These are phyloP conservation scores for Meghimatium bilineatum DNA, from an alignment of 2,888 invertebrate genomes.

Conservation along the genomic window DNA sequence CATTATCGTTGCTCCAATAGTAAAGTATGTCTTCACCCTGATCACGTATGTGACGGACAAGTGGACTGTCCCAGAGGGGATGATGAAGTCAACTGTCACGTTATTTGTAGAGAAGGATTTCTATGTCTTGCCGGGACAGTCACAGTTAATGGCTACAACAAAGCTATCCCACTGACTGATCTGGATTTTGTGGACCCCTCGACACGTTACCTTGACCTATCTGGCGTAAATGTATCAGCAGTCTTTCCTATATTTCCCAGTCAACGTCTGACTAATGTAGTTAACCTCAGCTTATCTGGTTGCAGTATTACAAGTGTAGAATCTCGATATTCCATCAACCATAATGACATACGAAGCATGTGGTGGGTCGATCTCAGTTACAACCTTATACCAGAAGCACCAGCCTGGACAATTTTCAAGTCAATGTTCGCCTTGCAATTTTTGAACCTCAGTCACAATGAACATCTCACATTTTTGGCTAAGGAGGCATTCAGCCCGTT, in stretches of 20 bases:
- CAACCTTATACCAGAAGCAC: slow-evolving; percentile 6
- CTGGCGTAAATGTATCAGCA: neutral
- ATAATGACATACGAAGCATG: neutral
- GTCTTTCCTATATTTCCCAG: neutral
- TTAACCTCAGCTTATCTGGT: neutral
- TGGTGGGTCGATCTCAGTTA: slow-evolving; percentile 19
- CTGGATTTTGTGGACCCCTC: neutral
- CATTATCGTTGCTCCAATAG: slow-evolving; percentile 11
- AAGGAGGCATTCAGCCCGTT: neutral
- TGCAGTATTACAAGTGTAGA: slow-evolving; percentile 12
- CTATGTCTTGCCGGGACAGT: slow-evolving; percentile 18
- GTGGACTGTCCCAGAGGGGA: slow-evolving; percentile 27
- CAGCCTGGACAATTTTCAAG: neutral
- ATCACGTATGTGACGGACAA: slow-evolving; percentile 25
- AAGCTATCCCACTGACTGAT: neutral
- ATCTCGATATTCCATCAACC: no score
- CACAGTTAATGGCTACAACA: neutral
- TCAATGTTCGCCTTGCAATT: slow-evolving; percentile 12
- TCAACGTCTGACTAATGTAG: neutral
- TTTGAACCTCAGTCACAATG: slow-evolving; percentile 34
- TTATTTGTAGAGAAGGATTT: slow-evolving; percentile 13
- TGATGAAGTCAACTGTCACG: slow-evolving; percentile 27
- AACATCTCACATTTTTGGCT: neutral
- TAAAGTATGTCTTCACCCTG: slow-evolving; percentile 26
- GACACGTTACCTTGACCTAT: slow-evolving; percentile 19